phyloP scores from a whole-genome alignment of 2,797 vertebrate species.

The Sebastes oblongus region DNA sequence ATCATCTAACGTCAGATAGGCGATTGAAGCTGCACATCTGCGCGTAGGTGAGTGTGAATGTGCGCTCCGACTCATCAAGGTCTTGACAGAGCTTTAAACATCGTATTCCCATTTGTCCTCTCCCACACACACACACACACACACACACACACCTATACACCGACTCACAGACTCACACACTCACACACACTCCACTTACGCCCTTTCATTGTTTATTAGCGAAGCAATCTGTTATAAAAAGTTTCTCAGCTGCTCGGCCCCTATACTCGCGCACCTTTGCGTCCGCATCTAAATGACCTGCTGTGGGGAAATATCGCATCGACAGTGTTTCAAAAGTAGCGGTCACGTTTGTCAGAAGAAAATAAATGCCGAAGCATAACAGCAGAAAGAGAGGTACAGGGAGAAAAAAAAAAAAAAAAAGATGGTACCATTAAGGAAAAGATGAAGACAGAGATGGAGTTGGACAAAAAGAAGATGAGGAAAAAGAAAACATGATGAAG shows the following conservation, averaged over 20 bases:
- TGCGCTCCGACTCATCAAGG: conserved; percentile 54
- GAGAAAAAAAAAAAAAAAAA: conserved; percentile 1
- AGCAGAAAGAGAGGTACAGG: background rate
- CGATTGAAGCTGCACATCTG: background rate
- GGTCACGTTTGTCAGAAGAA: conserved; percentile 39
- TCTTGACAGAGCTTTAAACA: conserved; percentile 83
- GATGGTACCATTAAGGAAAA: background rate
- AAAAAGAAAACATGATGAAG: background rate
- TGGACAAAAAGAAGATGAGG: conserved; percentile 44
- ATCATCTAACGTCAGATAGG: background rate
- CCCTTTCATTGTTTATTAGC: conserved; percentile 87
- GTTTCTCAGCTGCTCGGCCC: conserved; percentile 19
- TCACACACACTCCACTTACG: conserved; percentile 19
- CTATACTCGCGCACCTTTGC: conserved; percentile 24
- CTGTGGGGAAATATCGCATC: conserved; percentile 70
- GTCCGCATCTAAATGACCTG: conserved; percentile 73
- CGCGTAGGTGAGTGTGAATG: background rate
- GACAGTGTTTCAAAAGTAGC: background rate
- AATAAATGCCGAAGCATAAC: conserved; percentile 47
- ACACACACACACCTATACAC: background rate
- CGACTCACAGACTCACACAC: conserved; percentile 2
- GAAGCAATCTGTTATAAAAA: conserved; percentile 83
- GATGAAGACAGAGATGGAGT: conserved; percentile 51
- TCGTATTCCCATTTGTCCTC: conserved; percentile 72
- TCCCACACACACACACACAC: conserved; percentile 1